Evolutionary conservation across 2,113 vertebrate genomes (phyloP), one percentile per base, ranked within the genome.

Genomic region (Cairina moschata): DNA sequence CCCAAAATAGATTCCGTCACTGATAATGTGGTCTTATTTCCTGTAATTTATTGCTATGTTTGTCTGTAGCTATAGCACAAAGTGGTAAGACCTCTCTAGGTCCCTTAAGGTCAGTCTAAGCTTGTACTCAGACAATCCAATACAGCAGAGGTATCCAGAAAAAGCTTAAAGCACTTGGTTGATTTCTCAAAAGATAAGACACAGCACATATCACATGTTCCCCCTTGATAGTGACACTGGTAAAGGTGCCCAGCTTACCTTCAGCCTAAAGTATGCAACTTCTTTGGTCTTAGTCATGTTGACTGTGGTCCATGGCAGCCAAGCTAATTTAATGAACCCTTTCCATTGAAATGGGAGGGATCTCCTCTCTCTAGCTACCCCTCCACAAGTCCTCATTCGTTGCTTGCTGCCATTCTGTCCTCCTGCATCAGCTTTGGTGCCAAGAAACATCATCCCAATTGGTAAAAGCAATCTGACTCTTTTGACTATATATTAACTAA

Each of bases 11-110:
- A 80, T 95, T 10, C 29, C 23, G 1, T 63, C 46, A 42, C 42
- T 46, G 78, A 85, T 93, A 91, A 95, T 11, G 12, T 90, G 79
- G 83, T 86, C 46, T 92, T 91, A 96, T 97, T 84, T 95, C 86
- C 56, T 95, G 56, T 75, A 94, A 85, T 93, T 95, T 89, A 93
- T 66, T 91, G 80, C 17, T 88, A 62, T 8, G 3, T 60, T 28
- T 60, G 38, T 42, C 68, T 60, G 29, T 56, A 90, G 56, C 25
- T 52, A 50, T 52, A 83, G 31, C 17, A 75, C 83, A 71, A 81
- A 94, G 52, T 72, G 48, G 5, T 65, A 28, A 91, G 34, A 75
- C 18, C 32, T 78, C 65, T 23, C 80, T 48, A 81, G 76, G 50
- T 74, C 59, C n/a, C 25, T 55, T 74, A 81, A 80, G 76, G 65